A percentile compares a stretch with the other conserved stretches of the same genome.
Evolutionary conservation across 2,797 vertebrate species (phyloP).

Genomic region (Paramormyrops hopkinsi): DNA sequence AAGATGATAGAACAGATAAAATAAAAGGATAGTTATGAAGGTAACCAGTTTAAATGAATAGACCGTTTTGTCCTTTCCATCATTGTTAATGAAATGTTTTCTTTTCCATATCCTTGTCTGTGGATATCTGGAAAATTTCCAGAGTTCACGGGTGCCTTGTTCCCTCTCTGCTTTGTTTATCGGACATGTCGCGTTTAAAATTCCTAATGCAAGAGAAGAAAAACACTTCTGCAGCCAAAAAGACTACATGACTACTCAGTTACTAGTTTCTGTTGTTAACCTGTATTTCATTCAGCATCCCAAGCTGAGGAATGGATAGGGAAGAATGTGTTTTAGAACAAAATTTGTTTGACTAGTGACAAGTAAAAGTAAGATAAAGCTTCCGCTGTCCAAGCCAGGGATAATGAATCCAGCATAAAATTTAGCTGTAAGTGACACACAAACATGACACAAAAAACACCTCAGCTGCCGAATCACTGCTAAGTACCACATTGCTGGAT

Average conservation of each 20-base stretch:
- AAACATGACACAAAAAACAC: background rate
- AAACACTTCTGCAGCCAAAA: background rate
- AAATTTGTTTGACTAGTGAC: background rate
- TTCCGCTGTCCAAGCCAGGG: background rate
- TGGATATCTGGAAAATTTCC: background rate
- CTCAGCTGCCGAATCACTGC: background rate
- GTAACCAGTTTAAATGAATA: background rate
- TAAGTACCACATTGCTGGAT: background rate
- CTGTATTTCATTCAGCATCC: background rate
- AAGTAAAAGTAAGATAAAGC: background rate
- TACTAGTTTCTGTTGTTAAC: background rate
- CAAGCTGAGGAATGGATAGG: background rate
- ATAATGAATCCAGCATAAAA: background rate
- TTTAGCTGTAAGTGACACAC: background rate
- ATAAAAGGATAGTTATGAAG: background rate
- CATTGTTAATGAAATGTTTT: constrained; percentile 3
- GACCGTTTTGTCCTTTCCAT: background rate
- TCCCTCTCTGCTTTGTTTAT: background rate
- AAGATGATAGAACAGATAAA: background rate
- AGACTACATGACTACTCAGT: background rate
- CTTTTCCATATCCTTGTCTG: background rate
- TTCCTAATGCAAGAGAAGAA: background rate
- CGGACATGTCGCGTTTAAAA: background rate
- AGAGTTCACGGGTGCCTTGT: background rate
- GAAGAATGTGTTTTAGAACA: background rate